Evolutionary conservation across 2,888 invertebrate species (phyloP).

Genomic region (Aphrophora alni): DNA sequence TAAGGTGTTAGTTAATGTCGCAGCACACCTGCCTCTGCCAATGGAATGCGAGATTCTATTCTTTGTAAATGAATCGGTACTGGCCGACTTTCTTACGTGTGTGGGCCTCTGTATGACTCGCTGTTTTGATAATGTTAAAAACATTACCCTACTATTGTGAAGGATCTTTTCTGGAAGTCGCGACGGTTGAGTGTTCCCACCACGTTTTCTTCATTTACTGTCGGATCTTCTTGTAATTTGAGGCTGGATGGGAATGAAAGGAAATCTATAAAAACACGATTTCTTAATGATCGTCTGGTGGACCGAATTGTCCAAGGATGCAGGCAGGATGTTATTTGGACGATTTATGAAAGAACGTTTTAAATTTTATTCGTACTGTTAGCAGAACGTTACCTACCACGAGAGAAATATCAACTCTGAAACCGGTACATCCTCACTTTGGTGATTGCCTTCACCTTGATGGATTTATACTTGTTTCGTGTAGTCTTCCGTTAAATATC

Average conservation of each 20-base stretch:
- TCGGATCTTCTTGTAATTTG: neutral
- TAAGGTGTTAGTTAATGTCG: conserved; percentile 35
- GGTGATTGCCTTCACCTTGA: too few species aligned
- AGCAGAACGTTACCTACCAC: too few species aligned
- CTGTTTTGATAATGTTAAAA: conserved; percentile 35
- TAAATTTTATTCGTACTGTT: too few species aligned
- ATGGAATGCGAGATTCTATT: conserved; percentile 33
- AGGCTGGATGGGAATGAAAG: neutral
- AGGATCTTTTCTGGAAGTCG: conserved; percentile 21
- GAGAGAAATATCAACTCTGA: too few species aligned
- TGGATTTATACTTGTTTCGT: too few species aligned
- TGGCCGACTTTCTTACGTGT: conserved; percentile 16
- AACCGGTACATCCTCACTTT: too few species aligned
- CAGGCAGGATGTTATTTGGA: neutral
- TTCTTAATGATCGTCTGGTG: neutral
- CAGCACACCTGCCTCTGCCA: neutral
- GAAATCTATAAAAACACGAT: neutral
- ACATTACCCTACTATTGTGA: conserved; percentile 30
- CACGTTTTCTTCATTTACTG: conserved; percentile 36
- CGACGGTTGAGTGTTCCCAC: conserved; percentile 12
- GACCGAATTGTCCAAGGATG: neutral
- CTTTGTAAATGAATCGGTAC: neutral
- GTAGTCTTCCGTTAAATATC: too few species aligned
- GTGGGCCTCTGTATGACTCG: conserved; percentile 36
- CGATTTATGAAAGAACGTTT: too few species aligned